phyloP scores from a whole-genome alignment of 2,797 vertebrate genomes.

The Urosaurus nigricauda region DNA sequence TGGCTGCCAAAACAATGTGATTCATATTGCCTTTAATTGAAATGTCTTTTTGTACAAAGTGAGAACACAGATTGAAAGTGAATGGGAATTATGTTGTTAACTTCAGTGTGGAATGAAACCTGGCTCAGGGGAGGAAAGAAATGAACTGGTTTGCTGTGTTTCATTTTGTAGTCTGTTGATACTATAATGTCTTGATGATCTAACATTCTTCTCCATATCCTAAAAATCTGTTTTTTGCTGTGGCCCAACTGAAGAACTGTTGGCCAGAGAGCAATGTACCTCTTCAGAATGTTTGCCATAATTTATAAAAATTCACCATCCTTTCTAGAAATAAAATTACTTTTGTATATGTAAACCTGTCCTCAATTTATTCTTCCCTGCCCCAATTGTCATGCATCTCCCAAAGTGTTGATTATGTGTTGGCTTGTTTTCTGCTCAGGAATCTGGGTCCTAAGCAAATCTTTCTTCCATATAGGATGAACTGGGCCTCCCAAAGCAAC shows the following conservation, averaged over 20 bases:
- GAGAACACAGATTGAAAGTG: conserved; percentile 68
- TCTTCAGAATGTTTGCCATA: background rate
- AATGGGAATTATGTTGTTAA: conserved; percentile 56
- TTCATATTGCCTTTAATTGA: conserved; percentile 75
- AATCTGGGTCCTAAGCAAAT: background rate
- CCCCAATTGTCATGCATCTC: no score
- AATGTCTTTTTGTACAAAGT: conserved; percentile 63
- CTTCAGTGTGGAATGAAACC: conserved; percentile 29
- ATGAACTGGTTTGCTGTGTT: conserved; percentile 2
- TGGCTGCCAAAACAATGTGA: conserved; percentile 73
- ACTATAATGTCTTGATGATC: background rate
- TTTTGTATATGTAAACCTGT: background rate
- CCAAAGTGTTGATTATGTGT: no score
- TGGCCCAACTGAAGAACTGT: background rate
- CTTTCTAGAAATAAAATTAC: background rate
- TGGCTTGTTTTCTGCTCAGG: background rate
- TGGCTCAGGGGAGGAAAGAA: background rate
- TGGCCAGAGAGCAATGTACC: background rate
- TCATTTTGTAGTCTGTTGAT: background rate
- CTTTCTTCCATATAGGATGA: background rate
- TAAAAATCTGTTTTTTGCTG: conserved; percentile 19
- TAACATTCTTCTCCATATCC: conserved; percentile 33
- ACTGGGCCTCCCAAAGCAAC: background rate
- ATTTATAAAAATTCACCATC: background rate
- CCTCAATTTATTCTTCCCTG: background rate